phyloP scores from a whole-genome alignment of 2,797 vertebrate species.

The Periophthalmus magnuspinnatus region DNA sequence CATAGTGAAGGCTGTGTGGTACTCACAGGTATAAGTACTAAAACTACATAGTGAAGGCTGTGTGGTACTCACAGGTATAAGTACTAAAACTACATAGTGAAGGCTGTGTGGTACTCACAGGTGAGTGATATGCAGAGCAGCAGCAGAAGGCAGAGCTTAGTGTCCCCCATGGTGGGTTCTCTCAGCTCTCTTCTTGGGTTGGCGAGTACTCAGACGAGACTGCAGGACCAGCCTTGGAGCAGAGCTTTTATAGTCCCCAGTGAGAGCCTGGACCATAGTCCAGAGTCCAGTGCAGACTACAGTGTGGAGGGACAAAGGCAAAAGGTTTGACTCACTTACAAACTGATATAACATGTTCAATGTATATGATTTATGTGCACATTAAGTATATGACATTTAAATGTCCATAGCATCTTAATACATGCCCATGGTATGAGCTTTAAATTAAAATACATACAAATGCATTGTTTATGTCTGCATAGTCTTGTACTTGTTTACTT shows the following conservation, averaged over 20 bases:
- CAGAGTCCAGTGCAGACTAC: slow-evolving; percentile 76
- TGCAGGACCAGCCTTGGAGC: slow-evolving; percentile 35
- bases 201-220: slow-evolving; percentile 72
- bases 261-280: slow-evolving; percentile 32
- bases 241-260: slow-evolving; percentile 69
- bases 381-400: not conserved
- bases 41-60: too few relatives aligned
- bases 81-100: too few relatives aligned
- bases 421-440: too few relatives aligned
- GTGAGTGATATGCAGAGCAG: slow-evolving; percentile 70
- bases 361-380: not conserved
- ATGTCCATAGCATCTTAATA: too few relatives aligned
- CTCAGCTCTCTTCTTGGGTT: slow-evolving; percentile 68
- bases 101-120: slow-evolving; percentile 78
- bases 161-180: slow-evolving; percentile 84
- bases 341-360: slow-evolving; percentile 14
- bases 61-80: too few relatives aligned
- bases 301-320: slow-evolving; percentile 78
- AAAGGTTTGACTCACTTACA: slow-evolving; percentile 55
- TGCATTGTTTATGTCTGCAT: too few relatives aligned
- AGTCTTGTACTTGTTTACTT: too few relatives aligned
- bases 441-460: too few relatives aligned
- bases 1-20: too few relatives aligned
- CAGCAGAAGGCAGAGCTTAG: slow-evolving; percentile 82
- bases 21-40: too few relatives aligned